phyloP scores from a whole-genome alignment of 2,888 invertebrate genomes.

The Leptarthrus brevirostris region DNA sequence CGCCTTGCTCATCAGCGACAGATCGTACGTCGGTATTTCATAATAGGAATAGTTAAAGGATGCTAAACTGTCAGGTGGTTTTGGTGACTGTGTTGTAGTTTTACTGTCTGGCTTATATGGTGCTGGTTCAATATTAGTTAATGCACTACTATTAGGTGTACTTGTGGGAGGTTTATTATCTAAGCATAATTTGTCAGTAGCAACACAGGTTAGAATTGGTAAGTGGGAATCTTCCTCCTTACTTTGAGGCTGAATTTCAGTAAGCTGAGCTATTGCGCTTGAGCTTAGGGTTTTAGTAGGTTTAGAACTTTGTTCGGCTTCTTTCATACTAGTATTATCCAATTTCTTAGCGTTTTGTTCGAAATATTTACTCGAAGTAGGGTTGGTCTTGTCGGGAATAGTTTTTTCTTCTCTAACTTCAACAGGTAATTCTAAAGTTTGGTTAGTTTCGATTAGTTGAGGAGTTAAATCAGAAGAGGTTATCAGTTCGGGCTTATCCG shows the following conservation, averaged over 20 bases:
- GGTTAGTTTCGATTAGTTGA: constrained; percentile 12
- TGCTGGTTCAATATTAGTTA: constrained; percentile 42
- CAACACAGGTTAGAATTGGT: constrained; percentile 41
- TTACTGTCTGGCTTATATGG: constrained; percentile 13
- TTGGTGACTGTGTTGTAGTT: constrained; percentile 6
- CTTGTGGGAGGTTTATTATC: constrained; percentile 43
- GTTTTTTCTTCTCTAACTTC: background rate
- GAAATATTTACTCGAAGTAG: constrained; percentile 48
- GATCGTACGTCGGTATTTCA: constrained; percentile 57
- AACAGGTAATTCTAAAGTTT: constrained; percentile 16
- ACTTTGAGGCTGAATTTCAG: constrained; percentile 13
- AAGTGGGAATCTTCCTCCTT: constrained; percentile 31
- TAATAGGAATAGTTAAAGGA: constrained; percentile 51
- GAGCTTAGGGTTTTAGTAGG: constrained; percentile 25
- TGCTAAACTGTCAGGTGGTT: background rate
- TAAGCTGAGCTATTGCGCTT: constrained; percentile 6
- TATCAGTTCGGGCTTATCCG: background rate
- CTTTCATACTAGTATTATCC: constrained; percentile 34
- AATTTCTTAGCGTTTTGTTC: constrained; percentile 28
- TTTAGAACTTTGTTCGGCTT: constrained; percentile 49
- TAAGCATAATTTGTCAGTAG: constrained; percentile 39
- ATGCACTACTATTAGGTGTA: constrained; percentile 51
- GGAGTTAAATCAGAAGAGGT: background rate
- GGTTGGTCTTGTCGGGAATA: constrained; percentile 7
- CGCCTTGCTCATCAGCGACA: constrained; percentile 55